phyloP scores from a whole-genome alignment of 2,888 invertebrate species.

The Alviniconcha strummeri region DNA sequence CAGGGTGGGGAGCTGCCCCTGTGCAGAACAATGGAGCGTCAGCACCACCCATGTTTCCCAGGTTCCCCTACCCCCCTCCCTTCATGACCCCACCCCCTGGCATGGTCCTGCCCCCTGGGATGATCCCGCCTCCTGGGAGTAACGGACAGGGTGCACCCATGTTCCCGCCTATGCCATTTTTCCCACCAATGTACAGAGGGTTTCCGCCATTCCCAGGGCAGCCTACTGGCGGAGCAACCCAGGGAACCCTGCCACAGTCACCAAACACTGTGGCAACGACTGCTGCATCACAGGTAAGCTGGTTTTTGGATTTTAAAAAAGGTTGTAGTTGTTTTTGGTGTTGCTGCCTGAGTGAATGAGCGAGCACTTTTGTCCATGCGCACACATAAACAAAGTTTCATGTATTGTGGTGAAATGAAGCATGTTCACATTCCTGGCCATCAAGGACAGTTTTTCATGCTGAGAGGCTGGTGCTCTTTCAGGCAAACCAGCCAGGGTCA shows the following conservation, averaged over 20 bases:
- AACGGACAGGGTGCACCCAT: slow-evolving; percentile 9
- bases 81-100: slow-evolving; percentile 6
- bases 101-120: background rate
- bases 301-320: background rate
- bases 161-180: slow-evolving; percentile 22
- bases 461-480: background rate
- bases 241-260: background rate
- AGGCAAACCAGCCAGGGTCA: slow-evolving; percentile 14
- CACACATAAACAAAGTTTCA: no score
- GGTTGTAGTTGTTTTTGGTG: no score
- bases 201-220: slow-evolving; percentile 1
- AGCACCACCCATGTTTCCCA: slow-evolving; percentile 1
- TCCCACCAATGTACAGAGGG: slow-evolving; percentile 14
- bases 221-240: background rate
- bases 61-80: slow-evolving; percentile 41
- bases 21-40: background rate
- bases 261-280: background rate
- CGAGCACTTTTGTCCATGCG: no score
- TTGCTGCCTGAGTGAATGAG: no score
- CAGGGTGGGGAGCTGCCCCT: background rate
- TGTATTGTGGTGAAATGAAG: no score
- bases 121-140: slow-evolving; percentile 13
- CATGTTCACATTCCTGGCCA: no score
- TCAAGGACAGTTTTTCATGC: no score
- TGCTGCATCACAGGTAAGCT: background rate